Conservation (phyloP, 2,888 invertebrate genomes). For the Odontocolon sp. region DNA sequence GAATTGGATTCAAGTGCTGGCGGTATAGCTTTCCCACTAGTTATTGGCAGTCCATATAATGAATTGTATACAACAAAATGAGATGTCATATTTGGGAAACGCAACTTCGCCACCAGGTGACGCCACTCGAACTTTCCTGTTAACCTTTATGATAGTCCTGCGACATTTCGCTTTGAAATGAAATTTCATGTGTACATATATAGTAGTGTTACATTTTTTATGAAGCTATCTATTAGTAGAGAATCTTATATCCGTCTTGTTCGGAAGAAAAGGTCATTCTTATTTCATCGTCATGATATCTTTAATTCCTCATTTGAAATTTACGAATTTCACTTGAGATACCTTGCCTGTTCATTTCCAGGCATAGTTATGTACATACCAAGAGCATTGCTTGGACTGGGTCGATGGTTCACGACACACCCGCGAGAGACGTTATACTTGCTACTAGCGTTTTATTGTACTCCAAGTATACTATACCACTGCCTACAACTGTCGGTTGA, state of each 20-base stretch:
- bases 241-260: background rate
- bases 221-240: background rate
- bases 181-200: too few relatives aligned
- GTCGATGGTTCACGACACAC: constrained; percentile 6
- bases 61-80: too few relatives aligned
- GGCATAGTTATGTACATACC: background rate
- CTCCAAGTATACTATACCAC: background rate
- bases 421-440: background rate
- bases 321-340: background rate
- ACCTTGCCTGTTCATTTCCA: background rate
- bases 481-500: constrained; percentile 5
- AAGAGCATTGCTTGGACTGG: background rate
- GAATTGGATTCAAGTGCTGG: too few relatives aligned
- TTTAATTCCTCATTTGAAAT: background rate
- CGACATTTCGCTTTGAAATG: too few relatives aligned
- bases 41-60: too few relatives aligned
- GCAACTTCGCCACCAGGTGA: too few relatives aligned
- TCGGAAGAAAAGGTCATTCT: background rate
- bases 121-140: too few relatives aligned
- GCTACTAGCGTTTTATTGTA: background rate
- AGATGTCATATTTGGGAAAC: too few relatives aligned
- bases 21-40: too few relatives aligned
- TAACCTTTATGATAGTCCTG: too few relatives aligned
- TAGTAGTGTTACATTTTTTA: background rate
- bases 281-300: background rate